phyloP scores from a whole-genome alignment of 1,140 invertebrate genomes.

The Drosophila aff. region DNA sequence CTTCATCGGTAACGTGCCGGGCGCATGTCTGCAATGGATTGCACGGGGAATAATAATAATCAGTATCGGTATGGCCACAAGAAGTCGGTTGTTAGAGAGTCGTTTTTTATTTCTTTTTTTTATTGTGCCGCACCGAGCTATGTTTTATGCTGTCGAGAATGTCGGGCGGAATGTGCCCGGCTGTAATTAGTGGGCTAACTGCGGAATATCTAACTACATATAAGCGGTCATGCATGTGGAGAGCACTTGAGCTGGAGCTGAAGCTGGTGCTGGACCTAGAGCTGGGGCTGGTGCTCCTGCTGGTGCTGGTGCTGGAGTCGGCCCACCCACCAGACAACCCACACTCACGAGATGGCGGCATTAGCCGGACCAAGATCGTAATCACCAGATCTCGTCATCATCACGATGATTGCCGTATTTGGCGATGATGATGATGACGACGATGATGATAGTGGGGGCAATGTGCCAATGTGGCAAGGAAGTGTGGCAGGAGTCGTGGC shows the following conservation, averaged over 20 bases:
- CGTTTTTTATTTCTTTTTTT: conserved; percentile 30
- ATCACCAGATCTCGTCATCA: conserved; percentile 41
- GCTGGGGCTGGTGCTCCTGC: background rate
- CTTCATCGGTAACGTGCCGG: conserved; percentile 80
- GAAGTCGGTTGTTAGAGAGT: conserved; percentile 56
- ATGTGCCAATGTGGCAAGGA: conserved; percentile 24
- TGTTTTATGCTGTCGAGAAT: conserved; percentile 47
- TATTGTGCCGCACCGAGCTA: conserved; percentile 16
- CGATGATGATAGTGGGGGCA: conserved; percentile 13
- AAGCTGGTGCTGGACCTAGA: background rate
- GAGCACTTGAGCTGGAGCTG: conserved; percentile 10
- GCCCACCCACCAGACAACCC: conserved; percentile 48
- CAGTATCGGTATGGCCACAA: conserved; percentile 36
- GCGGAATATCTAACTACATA: conserved; percentile 41
- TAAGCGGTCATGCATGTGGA: conserved; percentile 54
- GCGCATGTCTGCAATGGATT: conserved; percentile 72
- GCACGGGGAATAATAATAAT: conserved; percentile 57
- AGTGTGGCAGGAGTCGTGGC: conserved; percentile 21
- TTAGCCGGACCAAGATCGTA: conserved; percentile 39
- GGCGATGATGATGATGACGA: background rate
- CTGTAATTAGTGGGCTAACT: conserved; percentile 76
- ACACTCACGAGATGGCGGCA: conserved; percentile 50
- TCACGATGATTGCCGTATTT: conserved; percentile 18
- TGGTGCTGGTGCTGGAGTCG: conserved; percentile 11
- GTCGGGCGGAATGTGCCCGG: conserved; percentile 58